Base-by-base conservation (phyloP, 2,888 invertebrate species). In the Trimorus sp. region DNA sequence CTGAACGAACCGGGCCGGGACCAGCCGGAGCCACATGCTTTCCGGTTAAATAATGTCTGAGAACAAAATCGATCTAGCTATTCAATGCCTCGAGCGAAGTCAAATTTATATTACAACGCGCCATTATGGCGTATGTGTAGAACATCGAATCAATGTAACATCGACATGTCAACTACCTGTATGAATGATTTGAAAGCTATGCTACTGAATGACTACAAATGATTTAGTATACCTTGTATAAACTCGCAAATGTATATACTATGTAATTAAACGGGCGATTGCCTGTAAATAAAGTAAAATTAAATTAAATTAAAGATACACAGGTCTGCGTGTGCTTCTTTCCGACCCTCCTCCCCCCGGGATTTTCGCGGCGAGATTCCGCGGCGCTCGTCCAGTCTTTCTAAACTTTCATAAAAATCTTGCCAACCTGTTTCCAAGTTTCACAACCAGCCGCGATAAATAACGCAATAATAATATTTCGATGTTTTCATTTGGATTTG, bases 361-460 rank as follows among this genome's bases (percentile, higher is more conserved):
- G 26, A 26, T 26, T 26, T 26, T 26, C 26, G 26, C 26, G 26
- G 26, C 26, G 26, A 26, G 26, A 26, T 26, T 26, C 26, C 26
- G 26, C 26, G 26, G 4, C 2, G 26, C 70, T 63, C 77, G 73
- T 77, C 76, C 54, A 59, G 59, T 77, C 62, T 70, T 70, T 70
- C 69, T 63, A 63, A 62, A 77, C 69, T 69, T 69, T 69, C 69
- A 63, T 76, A 77, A 68, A 76, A 60, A 69, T 37, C n/a, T 26
- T 26, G n/a, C 45, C 54, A 69, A 77, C 51, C 63, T 16, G 58
- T 65, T 71, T 53, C 58, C 16, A 49, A 56, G 63, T 70, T 69
- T 63, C 70, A 49, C 54, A 65, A n/a, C 65, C 58, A 45, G 60
- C 40, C 12, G 49, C 49, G 42, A 49, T 63, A 70, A 62, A 77